phyloP scores from a whole-genome alignment of 2,113 vertebrate genomes.

The Oncorhynchus tshawytscha region DNA sequence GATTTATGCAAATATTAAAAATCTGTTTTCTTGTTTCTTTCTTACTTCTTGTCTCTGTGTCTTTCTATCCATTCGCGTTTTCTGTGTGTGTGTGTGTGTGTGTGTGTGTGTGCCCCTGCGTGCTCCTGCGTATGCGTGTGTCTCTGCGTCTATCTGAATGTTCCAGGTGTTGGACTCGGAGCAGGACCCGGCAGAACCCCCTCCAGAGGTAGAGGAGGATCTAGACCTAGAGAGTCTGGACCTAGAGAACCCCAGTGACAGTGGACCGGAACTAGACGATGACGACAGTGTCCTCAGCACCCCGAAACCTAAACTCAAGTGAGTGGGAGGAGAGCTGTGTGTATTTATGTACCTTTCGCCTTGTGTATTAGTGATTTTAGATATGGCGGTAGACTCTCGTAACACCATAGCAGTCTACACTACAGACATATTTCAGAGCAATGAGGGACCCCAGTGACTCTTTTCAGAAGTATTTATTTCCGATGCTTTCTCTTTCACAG shows the following conservation, averaged over 20 bases:
- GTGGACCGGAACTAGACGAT: conserved; percentile 92
- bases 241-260: conserved; percentile 95
- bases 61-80: background rate
- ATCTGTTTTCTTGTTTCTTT: too few relatives aligned
- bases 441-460: too few relatives aligned
- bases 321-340: conserved; percentile 31
- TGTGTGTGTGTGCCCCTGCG: background rate
- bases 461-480: too few relatives aligned
- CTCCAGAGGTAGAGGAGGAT: conserved; percentile 91
- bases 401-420: too few relatives aligned
- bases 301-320: conserved; percentile 96
- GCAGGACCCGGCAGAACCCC: conserved; percentile 89
- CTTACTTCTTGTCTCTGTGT: background rate
- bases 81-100: background rate
- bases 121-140: too few relatives aligned
- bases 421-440: too few relatives aligned
- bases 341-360: too few relatives aligned
- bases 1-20: too few relatives aligned
- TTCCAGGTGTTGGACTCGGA: conserved; percentile 91
- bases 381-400: too few relatives aligned
- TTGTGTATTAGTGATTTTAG: too few relatives aligned
- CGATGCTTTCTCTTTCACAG: conserved; percentile 70
- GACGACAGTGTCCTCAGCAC: conserved; percentile 96
- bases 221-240: conserved; percentile 91
- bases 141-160: background rate